Conservation (phyloP, 2,797 vertebrate genomes). For the Propithecus perrieri region DNA sequence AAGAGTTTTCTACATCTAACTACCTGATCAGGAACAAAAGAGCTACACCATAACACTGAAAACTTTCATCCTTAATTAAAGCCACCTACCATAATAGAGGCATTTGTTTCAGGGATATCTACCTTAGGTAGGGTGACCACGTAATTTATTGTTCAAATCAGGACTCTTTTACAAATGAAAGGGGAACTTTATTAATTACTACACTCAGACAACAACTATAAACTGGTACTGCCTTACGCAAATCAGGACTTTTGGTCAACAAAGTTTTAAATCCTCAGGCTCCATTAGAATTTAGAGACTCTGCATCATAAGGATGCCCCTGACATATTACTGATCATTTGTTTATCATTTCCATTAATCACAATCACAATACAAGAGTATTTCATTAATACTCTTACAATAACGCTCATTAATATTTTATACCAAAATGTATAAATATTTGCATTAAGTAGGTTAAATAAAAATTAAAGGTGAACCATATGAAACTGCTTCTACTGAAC, state of each 20-base stretch:
- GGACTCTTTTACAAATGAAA: background rate
- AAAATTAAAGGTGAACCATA: background rate
- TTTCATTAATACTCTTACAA: background rate
- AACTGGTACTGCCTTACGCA: background rate
- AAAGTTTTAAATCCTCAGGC: background rate
- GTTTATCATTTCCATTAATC: constrained; percentile 1
- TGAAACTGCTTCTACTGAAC: background rate
- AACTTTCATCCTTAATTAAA: constrained; percentile 4
- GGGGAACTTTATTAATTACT: background rate
- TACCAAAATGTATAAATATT: background rate
- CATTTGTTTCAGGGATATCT: background rate
- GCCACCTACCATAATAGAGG: background rate
- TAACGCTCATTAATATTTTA: background rate
- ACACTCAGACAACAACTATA: background rate
- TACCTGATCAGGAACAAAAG: background rate
- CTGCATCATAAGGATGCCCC: background rate
- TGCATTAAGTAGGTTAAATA: constrained; percentile 4
- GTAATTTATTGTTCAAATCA: background rate
- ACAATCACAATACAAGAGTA: too few relatives aligned
- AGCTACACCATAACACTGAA: background rate
- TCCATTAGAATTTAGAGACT: background rate
- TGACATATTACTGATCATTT: background rate
- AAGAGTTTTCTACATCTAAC: background rate
- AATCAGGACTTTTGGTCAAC: background rate
- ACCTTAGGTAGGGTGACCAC: background rate